Conservation (phyloP, 2,888 invertebrate genomes). For the Pristionchus entomophagus region DNA sequence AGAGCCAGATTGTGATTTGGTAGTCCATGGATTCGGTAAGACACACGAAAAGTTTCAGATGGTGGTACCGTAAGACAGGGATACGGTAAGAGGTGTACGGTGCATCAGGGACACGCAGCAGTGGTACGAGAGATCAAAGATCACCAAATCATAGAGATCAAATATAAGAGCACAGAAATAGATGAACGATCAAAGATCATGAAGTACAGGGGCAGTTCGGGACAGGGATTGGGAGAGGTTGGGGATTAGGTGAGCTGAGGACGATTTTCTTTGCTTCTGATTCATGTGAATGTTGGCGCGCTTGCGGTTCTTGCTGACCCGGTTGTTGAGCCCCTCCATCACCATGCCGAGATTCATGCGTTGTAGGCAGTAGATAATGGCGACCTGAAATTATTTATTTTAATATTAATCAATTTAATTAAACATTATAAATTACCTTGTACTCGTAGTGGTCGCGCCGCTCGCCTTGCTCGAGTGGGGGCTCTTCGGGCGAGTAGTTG, state of each 20-base stretch:
- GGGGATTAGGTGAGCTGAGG: no score
- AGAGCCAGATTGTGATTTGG: neutral
- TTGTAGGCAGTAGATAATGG: neutral
- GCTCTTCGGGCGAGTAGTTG: neutral
- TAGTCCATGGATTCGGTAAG: neutral
- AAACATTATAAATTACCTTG: neutral
- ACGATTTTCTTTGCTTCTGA: no score
- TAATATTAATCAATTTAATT: neutral
- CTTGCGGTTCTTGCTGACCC: neutral
- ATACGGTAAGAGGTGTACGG: neutral
- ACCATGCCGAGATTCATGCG: neutral
- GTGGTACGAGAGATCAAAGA: constrained; percentile 3
- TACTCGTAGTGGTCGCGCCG: neutral
- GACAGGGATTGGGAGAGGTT: no score
- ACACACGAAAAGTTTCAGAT: neutral
- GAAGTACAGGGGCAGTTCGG: no score
- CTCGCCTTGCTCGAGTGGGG: neutral
- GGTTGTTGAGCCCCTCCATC: neutral
- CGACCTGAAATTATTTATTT: neutral
- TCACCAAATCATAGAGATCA: neutral
- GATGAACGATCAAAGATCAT: neutral
- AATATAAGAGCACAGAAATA: neutral
- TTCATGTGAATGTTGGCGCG: no score
- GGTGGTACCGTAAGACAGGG: neutral
- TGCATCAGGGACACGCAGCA: no score